Evolutionary conservation across 2,888 invertebrate genomes (phyloP).

Genomic region (Argyra leucocephala): DNA sequence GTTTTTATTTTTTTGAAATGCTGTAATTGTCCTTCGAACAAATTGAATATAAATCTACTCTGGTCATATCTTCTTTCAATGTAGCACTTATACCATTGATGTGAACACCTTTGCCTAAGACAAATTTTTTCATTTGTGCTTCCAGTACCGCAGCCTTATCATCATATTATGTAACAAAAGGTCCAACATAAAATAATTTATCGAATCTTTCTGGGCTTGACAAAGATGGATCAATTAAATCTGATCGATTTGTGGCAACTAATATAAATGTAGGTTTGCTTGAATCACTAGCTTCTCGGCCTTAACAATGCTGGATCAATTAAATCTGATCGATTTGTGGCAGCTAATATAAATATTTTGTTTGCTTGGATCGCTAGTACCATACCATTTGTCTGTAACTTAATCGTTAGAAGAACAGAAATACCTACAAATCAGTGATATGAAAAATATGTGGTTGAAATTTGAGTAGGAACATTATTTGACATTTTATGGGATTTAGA

Average conservation of each 20-base stretch:
- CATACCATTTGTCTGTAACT: too few species aligned
- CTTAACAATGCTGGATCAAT: conserved; percentile 84
- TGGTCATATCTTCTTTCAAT: conserved; percentile 71
- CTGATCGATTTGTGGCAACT: conserved; percentile 95
- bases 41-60: conserved; percentile 81
- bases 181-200: conserved; percentile 87
- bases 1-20: conserved; percentile 35
- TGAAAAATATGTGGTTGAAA: too few species aligned
- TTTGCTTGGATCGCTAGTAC: conserved; percentile 45
- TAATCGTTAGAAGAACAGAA: too few species aligned
- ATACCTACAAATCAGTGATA: too few species aligned
- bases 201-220: conserved; percentile 92
- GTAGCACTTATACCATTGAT: conserved; percentile 55
- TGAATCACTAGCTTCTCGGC: conserved; percentile 40
- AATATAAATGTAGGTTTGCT: conserved; percentile 53
- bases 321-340: conserved; percentile 94
- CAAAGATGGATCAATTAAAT: conserved; percentile 87
- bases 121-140: conserved; percentile 71
- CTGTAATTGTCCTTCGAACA: conserved; percentile 54
- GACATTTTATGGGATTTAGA: too few species aligned
- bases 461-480: too few species aligned
- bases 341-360: conserved; percentile 69
- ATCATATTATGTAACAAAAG: conserved; percentile 62
- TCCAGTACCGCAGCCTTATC: conserved; percentile 72
- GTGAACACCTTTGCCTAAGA: conserved; percentile 52